A percentile compares a stretch with the other conserved stretches of the same genome.
These are phyloP conservation scores for Proales similis DNA, from an alignment of 1,140 invertebrate species.

Conservation along the genomic window DNA sequence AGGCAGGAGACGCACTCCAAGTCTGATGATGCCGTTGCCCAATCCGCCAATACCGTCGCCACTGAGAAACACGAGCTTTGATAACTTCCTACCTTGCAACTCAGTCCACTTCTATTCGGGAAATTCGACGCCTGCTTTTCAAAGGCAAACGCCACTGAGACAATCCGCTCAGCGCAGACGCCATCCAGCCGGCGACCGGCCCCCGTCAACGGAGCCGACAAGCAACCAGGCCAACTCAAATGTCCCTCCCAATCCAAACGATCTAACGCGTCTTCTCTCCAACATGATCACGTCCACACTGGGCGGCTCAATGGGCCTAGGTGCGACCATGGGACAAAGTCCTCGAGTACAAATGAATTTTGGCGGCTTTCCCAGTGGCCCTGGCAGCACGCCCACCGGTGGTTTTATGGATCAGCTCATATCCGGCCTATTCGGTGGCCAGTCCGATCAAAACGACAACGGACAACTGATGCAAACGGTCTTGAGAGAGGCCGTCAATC, in stretches of 20 bases:
- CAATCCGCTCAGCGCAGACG: background rate
- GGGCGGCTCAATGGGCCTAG: no score
- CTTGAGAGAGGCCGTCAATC: no score
- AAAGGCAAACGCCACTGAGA: background rate
- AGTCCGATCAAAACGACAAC: no score
- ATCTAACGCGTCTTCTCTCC: conserved; percentile 9
- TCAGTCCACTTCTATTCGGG: conserved; percentile 37
- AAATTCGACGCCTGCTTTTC: conserved; percentile 8
- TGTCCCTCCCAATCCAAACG: background rate
- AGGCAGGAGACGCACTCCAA: no score
- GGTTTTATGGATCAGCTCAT: no score
- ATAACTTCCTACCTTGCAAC: conserved; percentile 34
- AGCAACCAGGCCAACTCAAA: background rate
- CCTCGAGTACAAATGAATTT: no score
- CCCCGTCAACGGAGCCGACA: background rate
- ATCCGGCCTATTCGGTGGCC: no score
- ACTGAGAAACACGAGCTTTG: background rate
- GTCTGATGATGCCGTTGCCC: background rate
- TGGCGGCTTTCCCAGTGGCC: no score
- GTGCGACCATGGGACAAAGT: no score
- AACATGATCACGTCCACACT: conserved; percentile 13
- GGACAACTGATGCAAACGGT: no score
- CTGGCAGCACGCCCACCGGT: no score
- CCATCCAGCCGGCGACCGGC: conserved; percentile 1
- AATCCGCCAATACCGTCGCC: conserved; percentile 23